Conservation (phyloP, 2,888 invertebrate species). For the Teinopalpus imperialis region DNA sequence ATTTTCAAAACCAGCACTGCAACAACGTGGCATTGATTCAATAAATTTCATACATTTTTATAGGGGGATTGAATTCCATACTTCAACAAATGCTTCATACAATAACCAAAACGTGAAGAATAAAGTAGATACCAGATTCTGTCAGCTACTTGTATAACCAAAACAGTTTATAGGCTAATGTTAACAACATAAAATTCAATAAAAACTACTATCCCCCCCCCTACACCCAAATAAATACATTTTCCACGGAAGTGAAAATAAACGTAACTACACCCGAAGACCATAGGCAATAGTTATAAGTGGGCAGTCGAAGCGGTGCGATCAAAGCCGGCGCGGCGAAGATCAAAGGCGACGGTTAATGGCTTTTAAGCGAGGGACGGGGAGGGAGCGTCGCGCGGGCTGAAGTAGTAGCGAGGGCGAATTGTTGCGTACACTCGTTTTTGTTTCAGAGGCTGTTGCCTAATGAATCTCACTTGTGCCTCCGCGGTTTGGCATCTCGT, state of each 20-base stretch:
- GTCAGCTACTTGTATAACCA: too few relatives aligned
- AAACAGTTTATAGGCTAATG: too few relatives aligned
- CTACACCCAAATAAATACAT: conserved; percentile 24
- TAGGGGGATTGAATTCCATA: too few relatives aligned
- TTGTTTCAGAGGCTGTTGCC: conserved; percentile 53
- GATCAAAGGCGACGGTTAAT: conserved; percentile 72
- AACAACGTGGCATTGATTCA: too few relatives aligned
- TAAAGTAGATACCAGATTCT: too few relatives aligned
- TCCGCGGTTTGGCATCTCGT: conserved; percentile 18
- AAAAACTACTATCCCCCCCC: too few relatives aligned
- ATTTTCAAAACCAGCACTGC: too few relatives aligned
- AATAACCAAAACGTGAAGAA: too few relatives aligned
- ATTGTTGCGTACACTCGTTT: conserved; percentile 48
- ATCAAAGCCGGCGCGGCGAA: conserved; percentile 62
- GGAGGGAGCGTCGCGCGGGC: conserved; percentile 34
- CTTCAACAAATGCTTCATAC: too few relatives aligned
- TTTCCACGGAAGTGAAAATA: conserved; percentile 20
- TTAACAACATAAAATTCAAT: too few relatives aligned
- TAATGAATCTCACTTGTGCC: conserved; percentile 60
- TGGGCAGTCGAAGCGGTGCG: conserved; percentile 67
- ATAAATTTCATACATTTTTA: too few relatives aligned
- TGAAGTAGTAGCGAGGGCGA: conserved; percentile 55
- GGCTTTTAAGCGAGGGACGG: conserved; percentile 64
- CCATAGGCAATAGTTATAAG: conserved; percentile 58
- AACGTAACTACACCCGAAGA: conserved; percentile 30